A percentile compares a stretch with the other conserved stretches of the same genome.
Conservation (phyloP, 2,888 invertebrate genomes). For the Noctua janthe region DNA sequence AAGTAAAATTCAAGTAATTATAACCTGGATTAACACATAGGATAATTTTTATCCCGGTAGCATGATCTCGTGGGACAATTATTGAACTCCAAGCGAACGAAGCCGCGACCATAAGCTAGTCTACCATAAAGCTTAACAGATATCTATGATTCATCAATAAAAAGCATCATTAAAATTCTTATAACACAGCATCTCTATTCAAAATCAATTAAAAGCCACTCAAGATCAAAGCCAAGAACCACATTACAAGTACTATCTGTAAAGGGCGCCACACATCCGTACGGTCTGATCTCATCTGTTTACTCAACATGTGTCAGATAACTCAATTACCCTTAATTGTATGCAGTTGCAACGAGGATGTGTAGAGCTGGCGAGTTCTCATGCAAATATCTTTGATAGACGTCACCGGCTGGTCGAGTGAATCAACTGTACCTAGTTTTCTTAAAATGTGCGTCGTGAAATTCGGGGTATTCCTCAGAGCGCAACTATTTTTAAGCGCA, state of each 20-base stretch:
- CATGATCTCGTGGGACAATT: too few relatives aligned
- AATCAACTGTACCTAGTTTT: not conserved
- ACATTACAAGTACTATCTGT: slow-evolving; percentile 8
- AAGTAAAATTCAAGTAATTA: too few relatives aligned
- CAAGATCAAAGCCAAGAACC: slow-evolving; percentile 54
- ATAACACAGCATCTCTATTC: slow-evolving; percentile 18
- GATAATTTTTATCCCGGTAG: too few relatives aligned
- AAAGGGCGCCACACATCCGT: slow-evolving; percentile 37
- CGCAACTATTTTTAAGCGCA: too few relatives aligned
- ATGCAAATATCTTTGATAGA: slow-evolving; percentile 10
- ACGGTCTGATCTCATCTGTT: slow-evolving; percentile 54
- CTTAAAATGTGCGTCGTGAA: not conserved
- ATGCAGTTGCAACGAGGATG: slow-evolving; percentile 56
- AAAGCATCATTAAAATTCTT: not conserved
- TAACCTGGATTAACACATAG: too few relatives aligned
- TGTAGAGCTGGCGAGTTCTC: slow-evolving; percentile 17
- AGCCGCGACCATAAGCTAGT: too few relatives aligned
- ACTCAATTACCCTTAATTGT: slow-evolving; percentile 50
- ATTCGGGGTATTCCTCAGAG: not conserved
- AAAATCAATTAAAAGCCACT: slow-evolving; percentile 54
- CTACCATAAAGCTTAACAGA: not conserved
- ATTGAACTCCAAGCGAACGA: too few relatives aligned
- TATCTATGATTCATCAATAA: slow-evolving; percentile 13
- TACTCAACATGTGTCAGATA: slow-evolving; percentile 41
- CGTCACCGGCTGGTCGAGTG: slow-evolving; percentile 12